A percentile compares a stretch with the other conserved stretches of the same genome.
These are phyloP conservation scores for Carassius carassius DNA, from an alignment of 2,113 vertebrate species.

Conservation along the genomic window DNA sequence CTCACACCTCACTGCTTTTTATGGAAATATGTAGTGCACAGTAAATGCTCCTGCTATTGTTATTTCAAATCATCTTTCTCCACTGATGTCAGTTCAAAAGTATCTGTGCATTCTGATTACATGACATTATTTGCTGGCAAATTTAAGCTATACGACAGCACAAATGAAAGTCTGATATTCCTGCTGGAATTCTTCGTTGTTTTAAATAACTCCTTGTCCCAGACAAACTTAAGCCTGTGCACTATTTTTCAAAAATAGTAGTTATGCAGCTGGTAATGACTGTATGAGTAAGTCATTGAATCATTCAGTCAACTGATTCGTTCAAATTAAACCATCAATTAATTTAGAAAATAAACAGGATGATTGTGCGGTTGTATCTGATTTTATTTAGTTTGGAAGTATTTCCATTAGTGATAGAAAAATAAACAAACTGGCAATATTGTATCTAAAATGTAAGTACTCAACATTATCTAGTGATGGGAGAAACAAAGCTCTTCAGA, in stretches of 20 bases:
- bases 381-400: not conserved
- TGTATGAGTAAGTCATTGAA: not conserved
- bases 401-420: not conserved
- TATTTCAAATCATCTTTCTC: not conserved
- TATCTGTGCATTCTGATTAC: not conserved
- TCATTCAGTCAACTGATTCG: not conserved
- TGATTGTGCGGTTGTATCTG: too few species aligned
- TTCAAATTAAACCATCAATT: not conserved
- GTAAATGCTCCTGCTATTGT: not conserved
- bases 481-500: too few species aligned
- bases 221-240: not conserved
- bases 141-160: not conserved
- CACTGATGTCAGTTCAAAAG: not conserved
- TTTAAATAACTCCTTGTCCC: not conserved
- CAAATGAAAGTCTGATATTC: not conserved
- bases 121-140: not conserved
- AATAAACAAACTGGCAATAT: not conserved
- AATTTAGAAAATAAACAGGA: not conserved
- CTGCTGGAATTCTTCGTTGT: not conserved
- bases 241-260: not conserved
- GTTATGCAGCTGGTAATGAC: not conserved
- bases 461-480: too few species aligned
- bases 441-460: not conserved
- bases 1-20: not conserved
- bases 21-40: not conserved